Conservation (phyloP, 2,888 invertebrate genomes). For the Chesias legatella region DNA sequence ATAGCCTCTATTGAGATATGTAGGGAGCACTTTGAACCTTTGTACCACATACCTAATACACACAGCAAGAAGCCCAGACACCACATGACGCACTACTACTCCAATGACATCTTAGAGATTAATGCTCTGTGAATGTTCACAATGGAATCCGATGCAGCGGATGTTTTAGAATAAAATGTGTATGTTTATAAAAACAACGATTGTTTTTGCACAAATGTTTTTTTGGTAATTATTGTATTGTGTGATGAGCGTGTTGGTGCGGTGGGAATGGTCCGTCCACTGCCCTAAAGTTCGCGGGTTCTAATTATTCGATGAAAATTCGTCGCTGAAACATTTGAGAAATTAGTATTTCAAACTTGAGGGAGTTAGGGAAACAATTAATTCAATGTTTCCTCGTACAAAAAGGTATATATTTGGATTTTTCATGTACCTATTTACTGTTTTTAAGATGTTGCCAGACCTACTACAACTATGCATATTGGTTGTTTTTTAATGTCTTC, state of each 20-base stretch:
- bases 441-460: no score
- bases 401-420: no score
- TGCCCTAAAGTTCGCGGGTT: no score
- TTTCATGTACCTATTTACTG: no score
- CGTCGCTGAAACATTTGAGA: no score
- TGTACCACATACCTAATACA: conserved; percentile 3
- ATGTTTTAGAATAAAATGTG: conserved; percentile 5
- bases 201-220: conserved; percentile 3
- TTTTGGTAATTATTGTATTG: neutral
- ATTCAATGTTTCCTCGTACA: no score
- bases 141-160: neutral
- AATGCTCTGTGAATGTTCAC: neutral
- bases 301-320: no score
- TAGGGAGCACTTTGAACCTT: neutral
- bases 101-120: conserved; percentile 2
- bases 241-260: neutral
- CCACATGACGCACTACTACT: conserved; percentile 3
- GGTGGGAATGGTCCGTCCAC: conserved; percentile 4
- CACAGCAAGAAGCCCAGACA: conserved; percentile 5
- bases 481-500: no score
- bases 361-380: no score
- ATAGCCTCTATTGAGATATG: no score
- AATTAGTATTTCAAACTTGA: no score
- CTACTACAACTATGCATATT: no score
- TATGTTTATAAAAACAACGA: conserved; percentile 18